phyloP scores from a whole-genome alignment of 2,113 vertebrate genomes.

The Echinops telfairi region DNA sequence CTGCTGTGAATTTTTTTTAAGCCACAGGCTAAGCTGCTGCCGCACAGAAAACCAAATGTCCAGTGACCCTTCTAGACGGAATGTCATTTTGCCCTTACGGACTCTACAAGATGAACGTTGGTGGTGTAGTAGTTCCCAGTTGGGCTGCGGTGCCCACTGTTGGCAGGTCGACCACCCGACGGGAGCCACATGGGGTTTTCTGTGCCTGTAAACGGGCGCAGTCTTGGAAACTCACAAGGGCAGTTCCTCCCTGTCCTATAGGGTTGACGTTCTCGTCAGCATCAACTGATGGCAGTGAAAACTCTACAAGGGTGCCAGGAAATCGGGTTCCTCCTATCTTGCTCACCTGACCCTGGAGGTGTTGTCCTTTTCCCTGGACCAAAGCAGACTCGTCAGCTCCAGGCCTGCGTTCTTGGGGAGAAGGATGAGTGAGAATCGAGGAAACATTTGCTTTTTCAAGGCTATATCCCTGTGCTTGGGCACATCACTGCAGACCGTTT shows the following conservation, averaged over 20 bases:
- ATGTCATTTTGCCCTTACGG: too few relatives aligned
- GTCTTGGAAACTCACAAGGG: too few relatives aligned
- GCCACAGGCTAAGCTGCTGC: neutral
- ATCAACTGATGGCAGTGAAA: too few relatives aligned
- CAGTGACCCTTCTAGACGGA: too few relatives aligned
- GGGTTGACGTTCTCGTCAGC: too few relatives aligned
- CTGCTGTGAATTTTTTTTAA: slow-evolving; percentile 3
- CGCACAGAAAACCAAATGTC: neutral
- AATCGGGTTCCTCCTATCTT: slow-evolving; percentile 1
- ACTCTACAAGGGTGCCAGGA: slow-evolving; percentile 3
- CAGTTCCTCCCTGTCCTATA: too few relatives aligned
- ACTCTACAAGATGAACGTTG: too few relatives aligned
- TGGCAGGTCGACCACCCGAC: too few relatives aligned
- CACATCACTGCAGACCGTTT: neutral
- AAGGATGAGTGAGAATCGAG: neutral
- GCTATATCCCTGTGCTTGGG: neutral
- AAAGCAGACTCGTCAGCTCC: neutral
- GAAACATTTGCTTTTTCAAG: slow-evolving; percentile 21
- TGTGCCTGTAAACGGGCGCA: too few relatives aligned
- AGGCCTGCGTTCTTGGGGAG: neutral
- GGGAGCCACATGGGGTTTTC: too few relatives aligned
- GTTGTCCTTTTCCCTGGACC: neutral
- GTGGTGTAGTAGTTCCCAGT: too few relatives aligned
- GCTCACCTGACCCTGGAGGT: neutral
- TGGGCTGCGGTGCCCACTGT: too few relatives aligned